Evolutionary conservation across 2,113 vertebrate species (phyloP).

Genomic region (Dendrocopos noguchii): DNA sequence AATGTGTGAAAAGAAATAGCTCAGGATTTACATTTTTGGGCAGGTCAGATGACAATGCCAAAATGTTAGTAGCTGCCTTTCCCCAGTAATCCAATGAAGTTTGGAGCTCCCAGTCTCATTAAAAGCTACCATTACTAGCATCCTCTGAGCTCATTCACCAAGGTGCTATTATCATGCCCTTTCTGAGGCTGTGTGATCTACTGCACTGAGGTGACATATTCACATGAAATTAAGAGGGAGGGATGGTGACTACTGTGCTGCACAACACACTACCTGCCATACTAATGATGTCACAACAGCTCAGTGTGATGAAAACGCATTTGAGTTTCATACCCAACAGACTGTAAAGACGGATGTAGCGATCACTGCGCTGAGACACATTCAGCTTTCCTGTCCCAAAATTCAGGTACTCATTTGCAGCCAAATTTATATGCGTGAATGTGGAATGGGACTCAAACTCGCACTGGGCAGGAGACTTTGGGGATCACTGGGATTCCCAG

Average conservation of each 20-base stretch:
- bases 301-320: not conserved
- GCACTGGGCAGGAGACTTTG: not conserved
- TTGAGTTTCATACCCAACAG: not conserved
- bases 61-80: not conserved
- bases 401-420: not conserved
- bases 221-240: not conserved
- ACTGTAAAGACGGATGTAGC: not conserved
- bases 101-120: not conserved
- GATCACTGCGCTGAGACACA: not conserved
- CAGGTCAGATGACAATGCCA: not conserved
- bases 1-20: not conserved
- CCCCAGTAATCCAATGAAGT: not conserved
- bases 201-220: not conserved
- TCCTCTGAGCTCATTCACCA: not conserved
- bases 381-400: not conserved
- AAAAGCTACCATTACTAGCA: not conserved
- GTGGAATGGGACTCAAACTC: rapidly evolving
- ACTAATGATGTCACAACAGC: not conserved
- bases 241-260: not conserved
- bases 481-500: not conserved
- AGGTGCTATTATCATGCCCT: not conserved
- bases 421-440: not conserved
- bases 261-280: not conserved
- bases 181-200: not conserved
- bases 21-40: not conserved